A percentile compares a stretch with the other conserved stretches of the same genome.
These are phyloP conservation scores for Chrysomallon squamiferum DNA, from an alignment of 1,140 invertebrate genomes.

Conservation along the genomic window DNA sequence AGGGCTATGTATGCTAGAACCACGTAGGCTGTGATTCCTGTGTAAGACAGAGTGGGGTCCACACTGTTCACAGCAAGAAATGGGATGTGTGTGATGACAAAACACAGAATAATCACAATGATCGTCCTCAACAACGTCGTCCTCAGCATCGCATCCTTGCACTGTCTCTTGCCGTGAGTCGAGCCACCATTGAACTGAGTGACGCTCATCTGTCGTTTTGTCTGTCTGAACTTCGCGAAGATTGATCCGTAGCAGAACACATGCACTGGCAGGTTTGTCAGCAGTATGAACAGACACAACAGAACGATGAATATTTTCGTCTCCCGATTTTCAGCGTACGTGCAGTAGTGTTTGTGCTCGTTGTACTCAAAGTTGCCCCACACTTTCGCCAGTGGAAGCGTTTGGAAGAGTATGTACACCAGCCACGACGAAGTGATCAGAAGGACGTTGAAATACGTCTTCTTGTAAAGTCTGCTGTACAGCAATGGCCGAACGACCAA, in stretches of 20 bases:
- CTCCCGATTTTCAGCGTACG: slow-evolving; percentile 6
- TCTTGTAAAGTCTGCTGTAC: slow-evolving; percentile 11
- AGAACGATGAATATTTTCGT: slow-evolving; percentile 12
- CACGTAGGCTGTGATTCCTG: slow-evolving; percentile 1
- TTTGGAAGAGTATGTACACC: slow-evolving; percentile 9
- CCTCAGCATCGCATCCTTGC: background rate
- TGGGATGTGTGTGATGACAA: slow-evolving; percentile 22
- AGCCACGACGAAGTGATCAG: slow-evolving; percentile 22
- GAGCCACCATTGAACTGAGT: too few relatives aligned
- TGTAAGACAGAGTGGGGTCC: slow-evolving; percentile 17
- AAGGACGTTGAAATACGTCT: slow-evolving; percentile 6
- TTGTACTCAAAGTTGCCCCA: slow-evolving; percentile 32
- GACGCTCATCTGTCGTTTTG: slow-evolving; percentile 3
- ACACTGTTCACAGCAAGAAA: slow-evolving; percentile 16
- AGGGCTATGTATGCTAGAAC: slow-evolving; percentile 24
- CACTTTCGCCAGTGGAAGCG: slow-evolving; percentile 16
- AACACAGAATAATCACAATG: slow-evolving; percentile 18
- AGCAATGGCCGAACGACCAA: slow-evolving; percentile 19
- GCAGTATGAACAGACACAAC: slow-evolving; percentile 6
- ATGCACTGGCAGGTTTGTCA: slow-evolving; percentile 14
- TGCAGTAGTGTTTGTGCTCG: slow-evolving; percentile 11
- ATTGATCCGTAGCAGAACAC: slow-evolving; percentile 28
- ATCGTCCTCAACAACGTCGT: slow-evolving; percentile 19
- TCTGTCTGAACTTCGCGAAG: slow-evolving; percentile 8
- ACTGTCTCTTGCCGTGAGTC: too few relatives aligned